Evolutionary conservation across 37 sponge, comb jelly and placozoan species (phyloP), one percentile per base, ranked within the genome.

Genomic region (Lycopodina hypogea): DNA sequence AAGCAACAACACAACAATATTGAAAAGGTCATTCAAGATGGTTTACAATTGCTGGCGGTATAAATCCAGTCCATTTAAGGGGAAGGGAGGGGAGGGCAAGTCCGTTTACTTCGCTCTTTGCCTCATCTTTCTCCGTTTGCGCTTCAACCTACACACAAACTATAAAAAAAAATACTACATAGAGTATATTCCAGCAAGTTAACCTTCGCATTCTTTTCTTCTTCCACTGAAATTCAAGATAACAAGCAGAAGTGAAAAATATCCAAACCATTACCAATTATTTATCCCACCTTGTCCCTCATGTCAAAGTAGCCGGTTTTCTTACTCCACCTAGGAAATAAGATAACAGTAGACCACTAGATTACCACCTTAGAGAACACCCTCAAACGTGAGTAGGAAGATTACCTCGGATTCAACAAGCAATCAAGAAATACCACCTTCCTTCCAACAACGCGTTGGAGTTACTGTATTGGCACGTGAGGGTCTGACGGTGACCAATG

Each of bases 71-170:
- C n/a, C n/a, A 45, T 9, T 45, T 45, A 9, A 9, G 48, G 48
- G 9, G 48, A 45, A 24, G 59, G 59, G 26, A 58, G 14, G 9
- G 17, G 23, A 42, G 2, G 14, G 50, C 6, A 17, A 2, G 4
- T 4, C 71, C 1, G n/a, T 77, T 41, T 76, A 93, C 94, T 93
- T 93, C 9, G 94, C 89, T 71, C 94, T 79, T 32, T 72, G 75
- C 69, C 94, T 83, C 94, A 93, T 93, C 94, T 93, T 93, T 90
- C 91, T 93, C 55, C 94, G 76, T 40, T 93, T 93, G 28, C 91
- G 73, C 73, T 93, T 93, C 75, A 93, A 65, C 37, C 94, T 93
- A 68, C 17, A 37, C 12, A 61, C 3, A 26, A 38, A 61, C 3
- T 19, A 38, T 14, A 76, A 42, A 12, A 62, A 15, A 72, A 29